Percentiles rank a stretch among this genome's conserved stretches.
phyloP scores from a whole-genome alignment of 1,140 invertebrate genomes.

The Stenopsyche tienmushanensis region DNA sequence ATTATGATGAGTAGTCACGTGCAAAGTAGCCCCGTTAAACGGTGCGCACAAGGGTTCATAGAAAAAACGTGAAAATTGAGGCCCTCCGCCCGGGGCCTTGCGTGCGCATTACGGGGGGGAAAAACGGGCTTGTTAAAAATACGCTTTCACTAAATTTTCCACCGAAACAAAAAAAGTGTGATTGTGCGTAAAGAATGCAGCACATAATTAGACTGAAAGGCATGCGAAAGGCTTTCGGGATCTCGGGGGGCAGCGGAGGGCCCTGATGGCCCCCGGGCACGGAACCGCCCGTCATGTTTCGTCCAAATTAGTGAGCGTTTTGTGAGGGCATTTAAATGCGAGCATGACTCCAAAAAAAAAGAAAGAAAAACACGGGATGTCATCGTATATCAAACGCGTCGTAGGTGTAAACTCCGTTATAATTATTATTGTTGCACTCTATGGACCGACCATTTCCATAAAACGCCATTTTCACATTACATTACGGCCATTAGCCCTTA shows the following conservation, averaged over 20 bases:
- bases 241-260: slow-evolving; percentile 13
- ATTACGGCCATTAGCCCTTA: too few relatives aligned
- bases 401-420: background rate
- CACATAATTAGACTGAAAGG: slow-evolving; percentile 23
- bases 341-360: background rate
- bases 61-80: background rate
- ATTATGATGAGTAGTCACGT: background rate
- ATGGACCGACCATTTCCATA: background rate
- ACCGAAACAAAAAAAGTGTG: background rate
- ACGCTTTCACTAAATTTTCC: slow-evolving; percentile 7
- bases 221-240: slow-evolving; percentile 5
- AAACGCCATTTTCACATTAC: too few relatives aligned
- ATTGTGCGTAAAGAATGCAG: slow-evolving; percentile 34
- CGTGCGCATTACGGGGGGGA: background rate
- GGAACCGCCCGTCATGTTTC: slow-evolving; percentile 26
- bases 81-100: background rate
- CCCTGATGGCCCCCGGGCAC: too few relatives aligned
- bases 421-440: background rate
- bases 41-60: background rate
- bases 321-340: background rate
- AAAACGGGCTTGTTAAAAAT: slow-evolving; percentile 6
- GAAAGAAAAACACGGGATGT: background rate
- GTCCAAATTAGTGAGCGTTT: slow-evolving; percentile 24
- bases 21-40: background rate
- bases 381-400: background rate